Conservation (phyloP, 2,888 invertebrate genomes). For the Thymelicus lineola region DNA sequence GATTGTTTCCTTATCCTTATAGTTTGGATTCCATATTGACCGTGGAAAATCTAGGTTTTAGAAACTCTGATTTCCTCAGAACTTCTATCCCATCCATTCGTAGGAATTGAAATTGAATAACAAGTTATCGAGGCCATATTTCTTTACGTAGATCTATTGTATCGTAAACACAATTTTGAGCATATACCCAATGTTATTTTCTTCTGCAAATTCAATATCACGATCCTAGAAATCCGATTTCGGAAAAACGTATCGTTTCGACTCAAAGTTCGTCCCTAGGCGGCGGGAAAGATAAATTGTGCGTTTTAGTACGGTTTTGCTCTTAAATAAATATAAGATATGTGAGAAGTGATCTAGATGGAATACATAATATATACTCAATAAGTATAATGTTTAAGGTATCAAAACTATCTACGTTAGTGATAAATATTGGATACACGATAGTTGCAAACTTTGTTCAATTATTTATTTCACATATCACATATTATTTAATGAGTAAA, state of each 20-base stretch:
- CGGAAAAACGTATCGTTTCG: constrained; percentile 26
- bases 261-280: constrained; percentile 19
- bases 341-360: constrained; percentile 7
- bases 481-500: no score
- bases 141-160: not conserved
- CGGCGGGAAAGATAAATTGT: constrained; percentile 21
- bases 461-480: no score
- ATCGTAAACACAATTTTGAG: constrained; percentile 19
- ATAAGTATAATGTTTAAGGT: no score
- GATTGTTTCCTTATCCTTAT: no score
- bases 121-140: constrained; percentile 2
- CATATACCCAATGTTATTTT: constrained; percentile 30
- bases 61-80: not conserved
- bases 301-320: constrained; percentile 29
- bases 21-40: no score
- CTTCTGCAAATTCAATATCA: constrained; percentile 34
- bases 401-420: no score
- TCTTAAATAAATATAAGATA: constrained; percentile 31
- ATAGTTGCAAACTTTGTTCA: no score
- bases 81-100: not conserved
- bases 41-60: no score
- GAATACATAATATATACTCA: constrained; percentile 5
- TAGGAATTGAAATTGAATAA: not conserved
- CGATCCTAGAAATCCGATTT: constrained; percentile 28
- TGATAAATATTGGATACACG: no score